Conservation (phyloP, 2,797 vertebrate genomes). For the Chlorospingus flavigularis region DNA sequence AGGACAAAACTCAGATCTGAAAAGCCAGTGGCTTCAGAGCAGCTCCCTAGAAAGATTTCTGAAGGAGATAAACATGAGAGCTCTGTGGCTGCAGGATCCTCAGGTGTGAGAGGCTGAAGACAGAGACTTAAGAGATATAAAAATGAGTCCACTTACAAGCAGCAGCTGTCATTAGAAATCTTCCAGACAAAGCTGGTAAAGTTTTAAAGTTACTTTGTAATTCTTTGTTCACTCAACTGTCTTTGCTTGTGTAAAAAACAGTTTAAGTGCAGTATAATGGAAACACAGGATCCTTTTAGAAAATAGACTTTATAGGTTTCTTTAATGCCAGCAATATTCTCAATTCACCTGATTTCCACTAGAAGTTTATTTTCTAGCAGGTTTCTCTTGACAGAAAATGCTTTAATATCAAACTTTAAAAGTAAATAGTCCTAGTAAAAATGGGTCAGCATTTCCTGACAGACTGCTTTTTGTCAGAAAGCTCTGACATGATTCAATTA, state of each 20-base stretch:
- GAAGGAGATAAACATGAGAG: not conserved
- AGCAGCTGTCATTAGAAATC: not conserved
- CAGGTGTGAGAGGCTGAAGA: not conserved
- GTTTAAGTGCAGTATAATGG: not conserved
- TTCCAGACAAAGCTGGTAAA: not conserved
- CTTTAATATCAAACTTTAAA: not conserved
- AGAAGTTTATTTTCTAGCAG: not conserved
- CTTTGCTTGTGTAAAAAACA: not conserved
- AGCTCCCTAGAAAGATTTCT: not conserved
- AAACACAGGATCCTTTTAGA: not conserved
- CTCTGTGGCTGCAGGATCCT: not conserved
- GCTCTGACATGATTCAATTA: slow-evolving; percentile 1
- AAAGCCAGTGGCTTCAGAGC: not conserved
- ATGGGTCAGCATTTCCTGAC: not conserved
- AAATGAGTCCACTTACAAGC: not conserved
- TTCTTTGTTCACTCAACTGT: not conserved
- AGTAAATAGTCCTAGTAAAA: not conserved
- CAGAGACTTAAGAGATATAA: not conserved
- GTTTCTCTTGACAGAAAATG: not conserved
- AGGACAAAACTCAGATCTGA: not conserved
- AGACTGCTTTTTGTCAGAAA: not conserved
- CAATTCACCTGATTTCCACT: not conserved
- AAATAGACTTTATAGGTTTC: not conserved
- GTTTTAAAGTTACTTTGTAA: not conserved
- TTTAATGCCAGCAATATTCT: not conserved